Base-by-base conservation (phyloP, 1,140 invertebrate genomes). In the Papilio polytes region DNA sequence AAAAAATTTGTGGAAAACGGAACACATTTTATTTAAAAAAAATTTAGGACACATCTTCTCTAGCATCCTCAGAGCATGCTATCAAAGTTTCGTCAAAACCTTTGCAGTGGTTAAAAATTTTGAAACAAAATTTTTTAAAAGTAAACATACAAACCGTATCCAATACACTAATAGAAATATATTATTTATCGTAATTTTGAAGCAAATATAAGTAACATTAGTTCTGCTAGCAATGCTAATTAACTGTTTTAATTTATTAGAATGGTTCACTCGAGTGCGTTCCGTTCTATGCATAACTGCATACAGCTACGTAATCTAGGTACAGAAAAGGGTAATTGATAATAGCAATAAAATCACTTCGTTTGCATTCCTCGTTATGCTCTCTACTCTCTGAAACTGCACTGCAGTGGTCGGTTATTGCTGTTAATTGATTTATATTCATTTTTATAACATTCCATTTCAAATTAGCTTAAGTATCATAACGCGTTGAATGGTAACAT, bases 281-380 rank as follows among this genome's bases (percentile, higher is more conserved):
- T 36, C 26, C 22, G 10, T 70, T 13, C 22, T 13, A 7, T 70
- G 26, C 26, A 31, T 31, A 31, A 70, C 22, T 70, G 63, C 22
- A 70, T 31, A 31, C 3, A 22, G 20, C n/a, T 31, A 15, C 26
- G 63, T 31, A 31, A 36, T 7, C 36, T 41, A 41, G 36, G 63
- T 36, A 31, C 22, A 36, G 20, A 70, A 31, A 66, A 31, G 12
- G 26, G 4, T 31, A 70, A 31, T 70, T 31, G 63, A 70, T 63
- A 63, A 63, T 63, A 63, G 20, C 59, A 70, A 70, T 70, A 70
- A 70, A 70, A 70, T 70, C 63, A 70, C 22, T 70, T 63, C 20
- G 20, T 70, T 31, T 15, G 63, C 26, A 70, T 70, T 31, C 63
- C 63, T 15, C 63, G 26, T 26, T 31, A 26, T 13, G 20, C 59